These are phyloP conservation scores for Poecilia picta DNA, from an alignment of 2,797 vertebrate species.

Conservation along the genomic window DNA sequence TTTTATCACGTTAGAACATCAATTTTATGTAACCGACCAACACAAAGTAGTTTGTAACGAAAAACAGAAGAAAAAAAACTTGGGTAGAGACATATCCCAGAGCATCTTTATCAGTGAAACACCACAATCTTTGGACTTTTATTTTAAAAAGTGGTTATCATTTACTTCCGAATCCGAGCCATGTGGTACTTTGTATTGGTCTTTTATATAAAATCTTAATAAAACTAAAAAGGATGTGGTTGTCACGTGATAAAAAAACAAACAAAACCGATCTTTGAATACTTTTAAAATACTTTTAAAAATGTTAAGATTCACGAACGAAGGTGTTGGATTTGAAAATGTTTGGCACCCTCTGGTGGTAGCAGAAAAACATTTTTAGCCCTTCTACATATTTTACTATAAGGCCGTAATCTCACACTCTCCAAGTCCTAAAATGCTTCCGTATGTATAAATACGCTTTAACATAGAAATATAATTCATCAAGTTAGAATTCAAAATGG, in stretches of 20 bases:
- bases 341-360: slow-evolving; percentile 29
- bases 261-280: not conserved
- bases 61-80: not conserved
- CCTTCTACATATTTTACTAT: not conserved
- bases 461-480: not conserved
- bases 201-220: not conserved
- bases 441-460: not conserved
- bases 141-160: not conserved
- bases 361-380: not conserved
- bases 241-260: not conserved
- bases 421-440: not conserved
- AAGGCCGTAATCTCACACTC: not conserved
- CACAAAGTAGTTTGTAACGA: not conserved
- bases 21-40: not conserved
- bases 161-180: not conserved
- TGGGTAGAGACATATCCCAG: not conserved
- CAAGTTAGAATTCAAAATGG: not conserved
- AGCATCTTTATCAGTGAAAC: not conserved
- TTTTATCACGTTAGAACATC: not conserved
- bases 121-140: not conserved
- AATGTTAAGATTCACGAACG: not conserved
- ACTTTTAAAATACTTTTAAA: not conserved
- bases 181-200: not conserved
- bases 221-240: not conserved
- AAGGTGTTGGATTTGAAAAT: not conserved